Percentiles rank a stretch among this genome's conserved stretches.
Evolutionary conservation across 2,797 vertebrate species (phyloP).

Genomic region (Aselliscus stoliczkanus): DNA sequence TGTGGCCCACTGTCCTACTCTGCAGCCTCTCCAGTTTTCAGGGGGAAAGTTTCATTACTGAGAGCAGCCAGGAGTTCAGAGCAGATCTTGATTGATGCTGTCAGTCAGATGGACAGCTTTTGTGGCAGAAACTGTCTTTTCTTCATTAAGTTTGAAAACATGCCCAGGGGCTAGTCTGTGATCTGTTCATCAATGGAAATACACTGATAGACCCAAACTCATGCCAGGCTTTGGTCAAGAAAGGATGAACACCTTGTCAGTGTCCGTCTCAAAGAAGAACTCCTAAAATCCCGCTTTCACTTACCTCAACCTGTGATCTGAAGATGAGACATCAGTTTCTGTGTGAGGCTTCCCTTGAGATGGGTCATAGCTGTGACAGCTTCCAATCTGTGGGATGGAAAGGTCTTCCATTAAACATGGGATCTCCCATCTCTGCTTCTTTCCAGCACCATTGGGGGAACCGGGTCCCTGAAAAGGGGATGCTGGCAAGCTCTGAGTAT

Average conservation of each 20-base stretch:
- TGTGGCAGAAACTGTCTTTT: constrained; percentile 61
- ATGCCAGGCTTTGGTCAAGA: constrained; percentile 34
- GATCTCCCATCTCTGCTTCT: background rate
- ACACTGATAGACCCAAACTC: constrained; percentile 56
- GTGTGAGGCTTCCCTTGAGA: background rate
- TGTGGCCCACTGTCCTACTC: background rate
- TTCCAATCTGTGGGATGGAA: background rate
- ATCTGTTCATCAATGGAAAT: constrained; percentile 67
- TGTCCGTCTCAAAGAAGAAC: constrained; percentile 35
- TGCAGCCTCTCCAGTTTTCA: background rate
- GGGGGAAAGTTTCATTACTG: constrained; percentile 24
- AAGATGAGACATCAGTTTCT: background rate
- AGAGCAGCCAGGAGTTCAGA: constrained; percentile 18
- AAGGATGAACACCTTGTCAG: constrained; percentile 35
- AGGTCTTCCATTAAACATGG: background rate
- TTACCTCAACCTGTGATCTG: background rate
- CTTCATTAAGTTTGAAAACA: constrained; percentile 72
- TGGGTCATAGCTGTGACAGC: background rate
- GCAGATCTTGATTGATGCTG: constrained; percentile 46
- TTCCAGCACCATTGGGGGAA: background rate
- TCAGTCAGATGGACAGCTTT: constrained; percentile 56
- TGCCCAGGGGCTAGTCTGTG: constrained; percentile 59
- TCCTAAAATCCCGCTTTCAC: constrained; percentile 10
- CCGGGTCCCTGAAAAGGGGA: background rate
- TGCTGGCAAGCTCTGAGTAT: background rate